Evolutionary conservation across 1,140 invertebrate species (phyloP).

Genomic region (Dreissena polymorpha): DNA sequence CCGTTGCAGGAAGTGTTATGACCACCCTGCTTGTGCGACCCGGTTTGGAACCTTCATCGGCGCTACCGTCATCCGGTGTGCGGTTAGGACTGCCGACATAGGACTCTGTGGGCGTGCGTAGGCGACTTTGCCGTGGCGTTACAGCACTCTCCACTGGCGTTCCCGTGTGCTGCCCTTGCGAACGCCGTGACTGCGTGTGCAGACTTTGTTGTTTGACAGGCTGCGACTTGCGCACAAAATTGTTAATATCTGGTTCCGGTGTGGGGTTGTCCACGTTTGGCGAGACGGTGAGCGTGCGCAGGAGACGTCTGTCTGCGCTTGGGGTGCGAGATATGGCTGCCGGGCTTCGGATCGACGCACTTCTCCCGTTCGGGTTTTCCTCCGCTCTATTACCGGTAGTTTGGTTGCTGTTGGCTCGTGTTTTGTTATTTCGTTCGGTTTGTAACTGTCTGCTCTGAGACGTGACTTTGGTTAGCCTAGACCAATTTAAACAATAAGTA

Average conservation of each 20-base stretch:
- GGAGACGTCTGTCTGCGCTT: slow-evolving; percentile 32
- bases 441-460: background rate
- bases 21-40: background rate
- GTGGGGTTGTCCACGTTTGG: slow-evolving; percentile 22
- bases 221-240: background rate
- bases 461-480: background rate
- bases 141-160: background rate
- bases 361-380: background rate
- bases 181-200: background rate
- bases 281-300: slow-evolving; percentile 33
- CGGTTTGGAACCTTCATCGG: background rate
- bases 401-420: background rate
- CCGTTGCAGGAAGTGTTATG: background rate
- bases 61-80: background rate
- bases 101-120: slow-evolving; percentile 9
- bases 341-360: slow-evolving; percentile 21
- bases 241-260: background rate
- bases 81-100: slow-evolving; percentile 6
- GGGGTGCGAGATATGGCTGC: slow-evolving; percentile 43
- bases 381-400: no score
- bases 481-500: no score
- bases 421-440: background rate
- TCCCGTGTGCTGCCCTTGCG: background rate
- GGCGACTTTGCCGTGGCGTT: background rate
- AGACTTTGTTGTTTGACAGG: background rate